phyloP scores from a whole-genome alignment of 2,797 vertebrate species.

The Danio choprae region DNA sequence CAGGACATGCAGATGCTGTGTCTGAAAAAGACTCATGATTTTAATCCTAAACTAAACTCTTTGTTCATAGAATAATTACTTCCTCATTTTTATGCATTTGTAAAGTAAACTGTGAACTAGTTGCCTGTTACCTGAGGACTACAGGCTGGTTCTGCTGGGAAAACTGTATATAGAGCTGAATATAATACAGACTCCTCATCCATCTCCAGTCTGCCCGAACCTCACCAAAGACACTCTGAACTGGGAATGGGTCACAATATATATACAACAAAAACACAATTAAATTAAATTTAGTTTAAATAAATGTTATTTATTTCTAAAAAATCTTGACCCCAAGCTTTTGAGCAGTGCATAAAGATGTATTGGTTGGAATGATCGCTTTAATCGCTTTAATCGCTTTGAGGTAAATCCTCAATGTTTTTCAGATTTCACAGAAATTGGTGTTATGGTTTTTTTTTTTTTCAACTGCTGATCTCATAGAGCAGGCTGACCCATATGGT shows the following conservation, averaged over 20 bases:
- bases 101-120: background rate
- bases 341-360: background rate
- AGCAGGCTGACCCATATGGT: background rate
- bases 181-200: background rate
- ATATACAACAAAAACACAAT: background rate
- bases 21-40: slow-evolving; percentile 14
- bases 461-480: background rate
- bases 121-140: background rate
- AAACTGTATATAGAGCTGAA: background rate
- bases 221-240: background rate
- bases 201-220: background rate
- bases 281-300: background rate
- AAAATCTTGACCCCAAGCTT: background rate
- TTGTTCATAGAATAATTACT: slow-evolving; percentile 4
- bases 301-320: background rate
- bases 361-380: background rate
- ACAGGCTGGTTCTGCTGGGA: background rate
- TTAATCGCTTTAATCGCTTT: background rate
- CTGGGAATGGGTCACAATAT: background rate
- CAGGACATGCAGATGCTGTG: slow-evolving; percentile 4
- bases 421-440: background rate
- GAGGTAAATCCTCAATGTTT: background rate
- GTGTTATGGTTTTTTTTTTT: slow-evolving; percentile 1
- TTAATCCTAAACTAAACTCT: slow-evolving; percentile 19
- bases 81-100: background rate